These are phyloP conservation scores for Halcyon malimbica DNA, from an alignment of 2,113 vertebrate genomes.

Conservation along the genomic window DNA sequence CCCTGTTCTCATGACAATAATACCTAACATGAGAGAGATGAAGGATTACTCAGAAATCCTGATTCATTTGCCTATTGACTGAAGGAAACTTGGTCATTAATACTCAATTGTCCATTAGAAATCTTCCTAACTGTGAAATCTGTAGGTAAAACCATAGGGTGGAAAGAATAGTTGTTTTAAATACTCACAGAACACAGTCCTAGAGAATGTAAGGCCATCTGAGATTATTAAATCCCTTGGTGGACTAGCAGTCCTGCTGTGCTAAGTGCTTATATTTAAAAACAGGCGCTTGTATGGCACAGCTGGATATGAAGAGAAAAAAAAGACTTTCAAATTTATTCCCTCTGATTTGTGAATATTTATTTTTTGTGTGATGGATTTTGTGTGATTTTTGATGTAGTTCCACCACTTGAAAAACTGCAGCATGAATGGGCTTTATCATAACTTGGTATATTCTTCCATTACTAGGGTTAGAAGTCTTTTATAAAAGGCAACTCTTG, in stretches of 20 bases:
- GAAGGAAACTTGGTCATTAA: constrained; percentile 37
- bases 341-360: not conserved
- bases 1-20: not conserved
- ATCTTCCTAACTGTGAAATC: constrained; percentile 22
- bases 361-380: not conserved
- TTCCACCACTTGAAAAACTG: not conserved
- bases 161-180: constrained; percentile 37
- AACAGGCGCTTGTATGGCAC: constrained; percentile 40
- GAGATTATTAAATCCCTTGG: constrained; percentile 56
- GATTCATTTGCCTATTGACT: not conserved
- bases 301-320: constrained; percentile 49
- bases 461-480: not conserved
- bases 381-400: constrained; percentile 7
- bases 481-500: not conserved
- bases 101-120: not conserved
- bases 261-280: constrained; percentile 16
- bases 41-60: not conserved
- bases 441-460: not conserved
- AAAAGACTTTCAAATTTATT: constrained; percentile 28
- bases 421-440: not conserved
- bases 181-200: not conserved
- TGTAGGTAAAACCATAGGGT: constrained; percentile 5
- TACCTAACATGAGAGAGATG: not conserved
- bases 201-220: constrained; percentile 41
- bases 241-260: constrained; percentile 37